These are phyloP conservation scores for Bradypodion pumilum DNA, from an alignment of 2,797 vertebrate genomes.

Conservation along the genomic window DNA sequence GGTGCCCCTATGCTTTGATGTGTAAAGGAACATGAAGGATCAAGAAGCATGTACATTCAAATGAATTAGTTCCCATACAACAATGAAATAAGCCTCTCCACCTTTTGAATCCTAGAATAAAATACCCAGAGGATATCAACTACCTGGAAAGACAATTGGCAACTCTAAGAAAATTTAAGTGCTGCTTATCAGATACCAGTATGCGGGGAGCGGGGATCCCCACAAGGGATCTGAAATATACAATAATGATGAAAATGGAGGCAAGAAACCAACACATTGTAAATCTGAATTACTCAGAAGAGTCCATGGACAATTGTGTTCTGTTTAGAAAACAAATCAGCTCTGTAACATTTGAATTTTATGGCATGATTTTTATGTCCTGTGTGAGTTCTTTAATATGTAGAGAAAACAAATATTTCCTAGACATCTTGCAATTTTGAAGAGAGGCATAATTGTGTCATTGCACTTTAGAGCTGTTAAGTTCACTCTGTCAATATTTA, in stretches of 20 bases:
- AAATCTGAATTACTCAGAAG: slow-evolving; percentile 29
- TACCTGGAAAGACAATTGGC: slow-evolving; percentile 50
- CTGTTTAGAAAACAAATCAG: slow-evolving; percentile 49
- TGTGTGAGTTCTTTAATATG: slow-evolving; percentile 16
- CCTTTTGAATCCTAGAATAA: slow-evolving; percentile 40
- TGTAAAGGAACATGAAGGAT: slow-evolving; percentile 3
- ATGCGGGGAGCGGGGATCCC: slow-evolving; percentile 39
- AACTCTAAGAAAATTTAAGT: slow-evolving; percentile 25
- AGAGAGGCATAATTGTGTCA: not conserved
- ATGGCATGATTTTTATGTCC: slow-evolving; percentile 1
- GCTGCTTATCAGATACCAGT: slow-evolving; percentile 30
- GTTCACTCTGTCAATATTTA: no score
- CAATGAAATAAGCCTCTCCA: not conserved
- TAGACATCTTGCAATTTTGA: not conserved
- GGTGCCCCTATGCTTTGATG: not conserved
- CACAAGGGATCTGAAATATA: slow-evolving; percentile 41
- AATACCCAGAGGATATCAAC: slow-evolving; percentile 35
- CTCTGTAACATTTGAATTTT: slow-evolving; percentile 42
- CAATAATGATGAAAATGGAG: slow-evolving; percentile 49
- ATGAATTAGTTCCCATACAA: slow-evolving; percentile 1
- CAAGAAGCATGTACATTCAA: not conserved
- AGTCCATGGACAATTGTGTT: slow-evolving; percentile 49
- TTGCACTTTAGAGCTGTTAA: not conserved
- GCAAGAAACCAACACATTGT: slow-evolving; percentile 42
- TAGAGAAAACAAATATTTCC: not conserved